Base-by-base conservation (phyloP, 2,113 vertebrate genomes). In the Toxostoma redivivum region DNA sequence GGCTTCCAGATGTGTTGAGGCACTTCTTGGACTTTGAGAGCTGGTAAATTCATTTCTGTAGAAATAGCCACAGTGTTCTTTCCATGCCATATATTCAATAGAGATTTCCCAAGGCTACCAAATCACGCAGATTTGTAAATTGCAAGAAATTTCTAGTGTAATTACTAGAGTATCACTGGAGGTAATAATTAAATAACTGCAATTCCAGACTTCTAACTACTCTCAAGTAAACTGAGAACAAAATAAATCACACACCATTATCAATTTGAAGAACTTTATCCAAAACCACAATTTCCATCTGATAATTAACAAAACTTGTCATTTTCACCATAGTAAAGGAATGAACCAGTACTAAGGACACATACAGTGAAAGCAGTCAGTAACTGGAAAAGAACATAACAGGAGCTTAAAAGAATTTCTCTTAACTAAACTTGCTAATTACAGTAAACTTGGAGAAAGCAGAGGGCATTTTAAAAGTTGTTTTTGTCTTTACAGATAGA, bases 291-390 rank as follows among this genome's bases (percentile, higher is more conserved):
- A 71, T 3, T 54, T 90, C 81, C 72, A 69, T 61, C 74, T 2
- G 14, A 73, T 91, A 53, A 28, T 62, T 86, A 92, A 96, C 95
- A 97, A 97, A 96, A 51, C 31, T 47, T 67, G 58, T 97, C 62
- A 79, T 92, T 88, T 90, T 87, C 82, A 93, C 87, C 72, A 92
- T 69, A 89, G 74, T 82, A 92, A 96, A 94, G 92, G 88, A 93
- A 74, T 31, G 47, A 92, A 44, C 16, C 45, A 82, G 74, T 53
- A 96, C 66, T 38, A 79, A 89, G 73, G 20, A 90, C 38, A 57
- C 40, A 60, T 21, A 37, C 0, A 62, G 86, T 54, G 33, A 96
- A 94, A 88, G 69, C 33, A 67, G 79, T 84, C 62, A 70, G 14
- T 35, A 79, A 62, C 47, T 61, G 50, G 71, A 60, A 96, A 96